These are phyloP conservation scores for Dromas ardeola DNA, from an alignment of 2,113 vertebrate genomes.

Conservation along the genomic window DNA sequence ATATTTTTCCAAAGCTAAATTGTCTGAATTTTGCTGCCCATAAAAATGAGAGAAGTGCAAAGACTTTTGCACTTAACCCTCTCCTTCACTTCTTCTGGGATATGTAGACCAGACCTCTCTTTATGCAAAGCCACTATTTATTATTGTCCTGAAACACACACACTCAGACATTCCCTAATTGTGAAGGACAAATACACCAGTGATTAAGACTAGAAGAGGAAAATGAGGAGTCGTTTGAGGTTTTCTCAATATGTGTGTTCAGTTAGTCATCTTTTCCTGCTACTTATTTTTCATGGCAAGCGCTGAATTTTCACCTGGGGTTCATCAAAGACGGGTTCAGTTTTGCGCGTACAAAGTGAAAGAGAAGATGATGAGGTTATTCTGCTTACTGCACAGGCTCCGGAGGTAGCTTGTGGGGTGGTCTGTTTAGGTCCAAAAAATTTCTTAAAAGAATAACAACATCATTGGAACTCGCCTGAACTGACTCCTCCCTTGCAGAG, in stretches of 20 bases:
- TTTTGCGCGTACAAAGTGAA: background rate
- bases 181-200: slow-evolving; percentile 10
- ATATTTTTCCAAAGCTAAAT: background rate
- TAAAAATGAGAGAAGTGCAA: background rate
- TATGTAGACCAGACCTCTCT: background rate
- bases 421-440: background rate
- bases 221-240: slow-evolving; percentile 9
- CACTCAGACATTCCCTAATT: background rate
- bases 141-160: background rate
- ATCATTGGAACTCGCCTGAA: background rate
- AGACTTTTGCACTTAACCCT: background rate
- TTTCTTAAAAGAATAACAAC: background rate
- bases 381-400: background rate
- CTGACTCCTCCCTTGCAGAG: background rate
- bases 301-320: slow-evolving; percentile 26
- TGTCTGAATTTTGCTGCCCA: background rate
- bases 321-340: slow-evolving; percentile 53
- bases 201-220: slow-evolving; percentile 9
- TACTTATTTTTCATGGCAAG: slow-evolving; percentile 61
- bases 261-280: slow-evolving; percentile 54
- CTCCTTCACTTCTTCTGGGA: background rate
- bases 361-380: slow-evolving; percentile 33
- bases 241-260: slow-evolving; percentile 17
- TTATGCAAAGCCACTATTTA: background rate
- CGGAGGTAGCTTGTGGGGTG: slow-evolving; percentile 17